A percentile compares a stretch with the other conserved stretches of the same genome.
phyloP scores from a whole-genome alignment of 2,113 vertebrate species.

The Ifrita kowaldi region DNA sequence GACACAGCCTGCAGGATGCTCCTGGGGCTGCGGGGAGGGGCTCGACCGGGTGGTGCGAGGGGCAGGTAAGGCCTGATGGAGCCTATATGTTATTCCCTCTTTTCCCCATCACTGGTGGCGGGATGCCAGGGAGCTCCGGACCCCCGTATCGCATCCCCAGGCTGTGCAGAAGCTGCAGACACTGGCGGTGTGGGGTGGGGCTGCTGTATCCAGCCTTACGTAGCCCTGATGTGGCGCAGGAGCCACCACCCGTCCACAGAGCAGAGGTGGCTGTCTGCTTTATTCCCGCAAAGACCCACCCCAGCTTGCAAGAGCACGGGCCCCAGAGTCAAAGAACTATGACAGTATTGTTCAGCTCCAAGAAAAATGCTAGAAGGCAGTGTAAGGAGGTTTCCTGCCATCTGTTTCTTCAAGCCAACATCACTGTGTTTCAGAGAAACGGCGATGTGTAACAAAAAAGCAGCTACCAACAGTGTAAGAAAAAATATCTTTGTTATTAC shows the following conservation, averaged over 20 bases:
- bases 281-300: too few species aligned
- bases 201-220: accelerated
- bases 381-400: accelerated
- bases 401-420: neutral
- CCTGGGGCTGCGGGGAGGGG: too few species aligned
- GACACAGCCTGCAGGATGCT: too few species aligned
- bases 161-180: neutral
- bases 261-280: neutral
- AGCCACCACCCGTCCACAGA: accelerated
- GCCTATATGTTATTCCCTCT: accelerated
- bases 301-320: accelerated
- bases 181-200: accelerated
- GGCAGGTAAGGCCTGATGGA: too few species aligned
- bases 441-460: constrained; percentile 20
- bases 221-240: accelerated
- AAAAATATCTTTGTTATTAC: constrained; percentile 80
- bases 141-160: accelerated
- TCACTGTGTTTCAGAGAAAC: neutral
- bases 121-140: too few species aligned
- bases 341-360: neutral
- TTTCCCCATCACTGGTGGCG: accelerated
- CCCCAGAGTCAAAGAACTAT: neutral
- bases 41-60: accelerated
- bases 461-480: constrained; percentile 47
- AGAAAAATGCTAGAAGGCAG: neutral